phyloP scores from a whole-genome alignment of 2,888 invertebrate genomes.

The Hoplodrina ambigua region DNA sequence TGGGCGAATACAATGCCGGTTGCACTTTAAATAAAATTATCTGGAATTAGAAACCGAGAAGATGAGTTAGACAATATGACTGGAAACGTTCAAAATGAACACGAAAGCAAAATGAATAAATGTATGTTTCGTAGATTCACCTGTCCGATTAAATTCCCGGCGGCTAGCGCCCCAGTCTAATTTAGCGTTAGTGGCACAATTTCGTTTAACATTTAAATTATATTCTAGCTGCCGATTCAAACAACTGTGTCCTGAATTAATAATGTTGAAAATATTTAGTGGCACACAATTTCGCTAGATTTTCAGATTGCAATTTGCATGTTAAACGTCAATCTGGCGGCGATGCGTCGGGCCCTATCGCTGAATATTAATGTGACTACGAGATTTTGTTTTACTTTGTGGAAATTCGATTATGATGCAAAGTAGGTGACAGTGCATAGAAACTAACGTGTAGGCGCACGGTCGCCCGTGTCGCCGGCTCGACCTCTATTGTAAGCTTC shows the following conservation, averaged over 20 bases:
- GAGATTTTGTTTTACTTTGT: constrained; percentile 90
- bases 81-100: constrained; percentile 48
- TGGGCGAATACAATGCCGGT: neutral
- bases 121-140: constrained; percentile 73
- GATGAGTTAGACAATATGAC: constrained; percentile 41
- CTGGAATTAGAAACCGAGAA: constrained; percentile 20
- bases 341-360: constrained; percentile 88
- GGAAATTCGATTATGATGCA: constrained; percentile 90
- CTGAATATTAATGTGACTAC: constrained; percentile 89
- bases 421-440: constrained; percentile 80
- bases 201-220: constrained; percentile 90
- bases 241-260: constrained; percentile 88
- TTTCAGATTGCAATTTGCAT: constrained; percentile 90
- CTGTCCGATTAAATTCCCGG: constrained; percentile 82
- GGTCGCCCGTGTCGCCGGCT: neutral
- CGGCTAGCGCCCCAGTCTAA: constrained; percentile 79
- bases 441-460: constrained; percentile 38
- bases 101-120: constrained; percentile 66
- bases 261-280: constrained; percentile 89
- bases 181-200: constrained; percentile 86
- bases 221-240: constrained; percentile 86
- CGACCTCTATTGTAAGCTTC: constrained; percentile 13
- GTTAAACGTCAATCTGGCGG: constrained; percentile 88
- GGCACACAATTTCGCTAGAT: constrained; percentile 88
- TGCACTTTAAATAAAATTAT: constrained; percentile 14